Percentiles rank a stretch among this genome's conserved stretches.
phyloP scores from a whole-genome alignment of 2,113 vertebrate genomes.

The Onychorhynchus coronatus region DNA sequence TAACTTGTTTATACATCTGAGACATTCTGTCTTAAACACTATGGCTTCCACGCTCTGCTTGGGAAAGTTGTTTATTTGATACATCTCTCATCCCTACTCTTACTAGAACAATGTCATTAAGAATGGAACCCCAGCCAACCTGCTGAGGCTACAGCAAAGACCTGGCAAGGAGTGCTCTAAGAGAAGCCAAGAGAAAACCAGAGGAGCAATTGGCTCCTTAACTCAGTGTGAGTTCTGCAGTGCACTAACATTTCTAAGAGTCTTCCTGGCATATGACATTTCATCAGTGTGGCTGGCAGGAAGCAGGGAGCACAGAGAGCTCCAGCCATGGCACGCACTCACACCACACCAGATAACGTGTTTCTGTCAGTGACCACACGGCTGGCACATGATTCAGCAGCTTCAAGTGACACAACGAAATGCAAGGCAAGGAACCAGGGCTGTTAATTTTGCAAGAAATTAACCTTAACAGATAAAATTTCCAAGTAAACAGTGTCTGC shows the following conservation, averaged over 20 bases:
- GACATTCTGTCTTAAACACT: not conserved
- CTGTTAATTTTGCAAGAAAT: not conserved
- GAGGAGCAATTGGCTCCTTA: not conserved
- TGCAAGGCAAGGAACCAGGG: not conserved
- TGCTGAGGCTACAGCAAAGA: not conserved
- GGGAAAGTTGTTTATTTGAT: not conserved
- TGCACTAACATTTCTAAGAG: not conserved
- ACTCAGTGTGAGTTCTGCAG: not conserved
- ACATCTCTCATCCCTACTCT: not conserved
- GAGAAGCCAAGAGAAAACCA: not conserved
- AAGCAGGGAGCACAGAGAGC: not conserved
- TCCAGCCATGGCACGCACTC: not conserved
- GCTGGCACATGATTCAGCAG: not conserved
- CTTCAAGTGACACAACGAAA: not conserved
- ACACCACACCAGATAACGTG: fast-evolving
- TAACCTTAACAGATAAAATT: not conserved
- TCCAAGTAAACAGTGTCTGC: not conserved
- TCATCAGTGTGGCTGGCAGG: not conserved
- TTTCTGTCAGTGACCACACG: not conserved
- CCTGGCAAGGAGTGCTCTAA: not conserved
- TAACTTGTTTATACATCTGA: not conserved
- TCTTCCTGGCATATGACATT: not conserved
- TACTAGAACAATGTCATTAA: not conserved
- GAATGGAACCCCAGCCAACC: not conserved
- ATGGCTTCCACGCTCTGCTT: not conserved